Conservation (phyloP, 2,888 invertebrate species). For the Hypena proboscidalis region DNA sequence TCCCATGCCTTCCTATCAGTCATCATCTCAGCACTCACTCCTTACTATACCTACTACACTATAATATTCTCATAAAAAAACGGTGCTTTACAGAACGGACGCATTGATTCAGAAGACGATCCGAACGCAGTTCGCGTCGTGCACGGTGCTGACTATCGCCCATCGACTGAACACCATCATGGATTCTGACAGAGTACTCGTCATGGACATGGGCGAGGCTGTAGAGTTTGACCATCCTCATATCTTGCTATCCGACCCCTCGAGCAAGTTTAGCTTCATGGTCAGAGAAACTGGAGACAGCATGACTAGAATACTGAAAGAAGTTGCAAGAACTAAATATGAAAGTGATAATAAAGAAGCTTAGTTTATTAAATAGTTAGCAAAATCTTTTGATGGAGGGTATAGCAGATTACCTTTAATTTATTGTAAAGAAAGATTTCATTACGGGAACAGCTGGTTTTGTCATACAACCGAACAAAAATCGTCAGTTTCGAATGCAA, state of each 20-base stretch:
- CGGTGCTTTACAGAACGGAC: constrained; percentile 86
- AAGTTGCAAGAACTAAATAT: constrained; percentile 69
- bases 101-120: constrained; percentile 93
- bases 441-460: too few species aligned
- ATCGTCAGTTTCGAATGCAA: too few species aligned
- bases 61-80: too few species aligned
- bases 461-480: too few species aligned
- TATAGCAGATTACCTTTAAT: too few species aligned
- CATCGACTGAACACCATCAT: constrained; percentile 96
- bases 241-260: constrained; percentile 83
- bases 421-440: too few species aligned
- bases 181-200: constrained; percentile 94
- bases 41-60: too few species aligned
- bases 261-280: constrained; percentile 87
- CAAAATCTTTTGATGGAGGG: too few species aligned
- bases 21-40: too few species aligned
- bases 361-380: too few species aligned
- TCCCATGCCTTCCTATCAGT: too few species aligned
- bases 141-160: constrained; percentile 95
- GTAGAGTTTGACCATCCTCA: constrained; percentile 90
- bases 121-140: constrained; percentile 89
- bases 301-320: constrained; percentile 62
- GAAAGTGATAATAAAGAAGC: constrained; percentile 46
- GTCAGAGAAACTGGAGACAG: constrained; percentile 87
- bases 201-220: constrained; percentile 92